Conservation (phyloP, 2,797 vertebrate genomes). For the Pangasius larnaudii region DNA sequence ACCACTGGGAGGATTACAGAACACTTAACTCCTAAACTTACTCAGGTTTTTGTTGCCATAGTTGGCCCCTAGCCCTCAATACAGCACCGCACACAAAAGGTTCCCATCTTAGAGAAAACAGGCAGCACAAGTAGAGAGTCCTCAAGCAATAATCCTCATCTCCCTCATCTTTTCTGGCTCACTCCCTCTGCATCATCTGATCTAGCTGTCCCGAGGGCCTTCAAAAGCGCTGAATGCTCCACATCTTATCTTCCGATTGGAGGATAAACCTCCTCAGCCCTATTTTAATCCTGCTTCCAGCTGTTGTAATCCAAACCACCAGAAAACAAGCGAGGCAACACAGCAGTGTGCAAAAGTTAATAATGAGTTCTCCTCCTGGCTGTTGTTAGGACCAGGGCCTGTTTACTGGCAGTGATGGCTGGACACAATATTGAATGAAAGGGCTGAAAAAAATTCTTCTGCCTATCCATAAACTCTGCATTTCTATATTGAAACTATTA, state of each 20-base stretch:
- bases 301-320: slow-evolving; percentile 43
- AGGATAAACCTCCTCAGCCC: slow-evolving; percentile 43
- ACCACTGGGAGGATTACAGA: slow-evolving; percentile 7
- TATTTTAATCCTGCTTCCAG: slow-evolving; percentile 52
- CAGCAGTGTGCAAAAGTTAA: background rate
- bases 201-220: slow-evolving; percentile 18
- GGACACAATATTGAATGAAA: background rate
- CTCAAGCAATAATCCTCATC: slow-evolving; percentile 26
- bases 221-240: slow-evolving; percentile 9
- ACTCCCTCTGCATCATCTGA: slow-evolving; percentile 10
- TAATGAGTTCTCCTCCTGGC: slow-evolving; percentile 23
- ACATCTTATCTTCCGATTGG: slow-evolving; percentile 38
- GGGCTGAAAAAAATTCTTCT: background rate
- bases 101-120: background rate
- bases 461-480: too few relatives aligned
- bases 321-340: slow-evolving; percentile 27
- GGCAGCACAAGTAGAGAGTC: slow-evolving; percentile 25
- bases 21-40: background rate
- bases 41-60: background rate
- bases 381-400: slow-evolving; percentile 18
- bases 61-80: background rate
- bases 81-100: slow-evolving; percentile 5
- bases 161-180: slow-evolving; percentile 16
- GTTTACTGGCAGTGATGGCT: slow-evolving; percentile 16
- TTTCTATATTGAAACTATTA: background rate